phyloP scores from a whole-genome alignment of 2,888 invertebrate species.

The Andrena bicolor region DNA sequence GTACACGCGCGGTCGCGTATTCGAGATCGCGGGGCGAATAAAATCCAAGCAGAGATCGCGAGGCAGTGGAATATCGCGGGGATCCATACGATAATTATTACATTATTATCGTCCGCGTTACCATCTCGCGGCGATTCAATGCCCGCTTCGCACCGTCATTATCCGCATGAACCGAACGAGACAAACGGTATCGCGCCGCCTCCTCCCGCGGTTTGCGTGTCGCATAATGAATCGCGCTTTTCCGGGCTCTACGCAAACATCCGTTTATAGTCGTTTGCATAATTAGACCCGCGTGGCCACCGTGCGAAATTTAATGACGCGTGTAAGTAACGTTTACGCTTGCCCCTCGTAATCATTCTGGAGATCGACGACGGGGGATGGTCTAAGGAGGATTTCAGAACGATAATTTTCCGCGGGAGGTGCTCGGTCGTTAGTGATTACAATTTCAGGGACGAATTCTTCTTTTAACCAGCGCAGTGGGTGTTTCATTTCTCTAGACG shows the following conservation, averaged over 20 bases:
- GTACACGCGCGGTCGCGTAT: slow-evolving; percentile 19
- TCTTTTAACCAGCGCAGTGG: background rate
- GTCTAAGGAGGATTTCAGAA: background rate
- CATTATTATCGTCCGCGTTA: slow-evolving; percentile 49
- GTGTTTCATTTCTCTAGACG: background rate
- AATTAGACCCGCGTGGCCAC: slow-evolving; percentile 16
- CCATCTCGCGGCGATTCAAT: slow-evolving; percentile 54
- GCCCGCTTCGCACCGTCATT: slow-evolving; percentile 65
- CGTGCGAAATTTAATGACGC: slow-evolving; percentile 26
- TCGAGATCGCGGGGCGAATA: slow-evolving; percentile 46
- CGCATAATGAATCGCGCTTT: slow-evolving; percentile 51
- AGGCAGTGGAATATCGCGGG: slow-evolving; percentile 21
- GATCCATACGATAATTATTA: slow-evolving; percentile 55
- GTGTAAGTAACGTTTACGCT: background rate
- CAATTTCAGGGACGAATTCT: no score
- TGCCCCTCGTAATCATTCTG: background rate
- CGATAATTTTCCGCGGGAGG: no score
- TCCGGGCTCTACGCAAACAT: slow-evolving; percentile 46
- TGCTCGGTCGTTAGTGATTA: no score
- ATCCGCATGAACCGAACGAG: slow-evolving; percentile 59
- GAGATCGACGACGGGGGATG: background rate
- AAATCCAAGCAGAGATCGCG: slow-evolving; percentile 22
- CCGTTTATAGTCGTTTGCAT: slow-evolving; percentile 48
- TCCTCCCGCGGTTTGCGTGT: slow-evolving; percentile 39
- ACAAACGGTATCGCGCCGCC: slow-evolving; percentile 37